These are phyloP conservation scores for Chaitophorus viminalis DNA, from an alignment of 2,888 invertebrate species.

Conservation along the genomic window DNA sequence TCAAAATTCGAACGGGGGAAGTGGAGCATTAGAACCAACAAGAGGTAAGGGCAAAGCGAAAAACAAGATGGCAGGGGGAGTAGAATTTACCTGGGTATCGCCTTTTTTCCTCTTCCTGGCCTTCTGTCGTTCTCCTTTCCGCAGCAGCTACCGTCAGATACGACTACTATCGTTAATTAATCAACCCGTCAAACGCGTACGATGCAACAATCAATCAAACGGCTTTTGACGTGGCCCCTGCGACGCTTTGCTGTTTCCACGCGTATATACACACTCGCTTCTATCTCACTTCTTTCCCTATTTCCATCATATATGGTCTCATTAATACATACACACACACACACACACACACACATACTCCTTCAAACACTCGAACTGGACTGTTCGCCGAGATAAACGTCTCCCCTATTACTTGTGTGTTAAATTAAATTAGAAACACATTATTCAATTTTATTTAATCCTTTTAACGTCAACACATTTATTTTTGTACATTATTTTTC, in stretches of 20 bases:
- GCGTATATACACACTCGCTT: neutral
- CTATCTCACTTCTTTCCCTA: neutral
- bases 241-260: neutral
- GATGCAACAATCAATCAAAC: constrained; percentile 59
- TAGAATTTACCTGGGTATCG: constrained; percentile 40
- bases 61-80: constrained; percentile 34
- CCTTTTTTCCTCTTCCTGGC: neutral
- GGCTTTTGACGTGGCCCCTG: constrained; percentile 36
- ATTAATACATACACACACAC: neutral
- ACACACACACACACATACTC: neutral
- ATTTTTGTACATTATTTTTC: too few relatives aligned
- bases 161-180: constrained; percentile 55
- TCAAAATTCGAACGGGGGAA: constrained; percentile 50
- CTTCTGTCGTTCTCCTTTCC: neutral
- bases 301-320: neutral
- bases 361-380: neutral
- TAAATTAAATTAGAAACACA: constrained; percentile 42
- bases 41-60: neutral
- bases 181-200: constrained; percentile 58
- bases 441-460: neutral
- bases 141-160: neutral
- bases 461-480: neutral
- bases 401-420: neutral
- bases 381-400: constrained; percentile 40
- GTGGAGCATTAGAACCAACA: neutral